phyloP scores from a whole-genome alignment of 2,113 vertebrate species.

The Albula glossodonta region DNA sequence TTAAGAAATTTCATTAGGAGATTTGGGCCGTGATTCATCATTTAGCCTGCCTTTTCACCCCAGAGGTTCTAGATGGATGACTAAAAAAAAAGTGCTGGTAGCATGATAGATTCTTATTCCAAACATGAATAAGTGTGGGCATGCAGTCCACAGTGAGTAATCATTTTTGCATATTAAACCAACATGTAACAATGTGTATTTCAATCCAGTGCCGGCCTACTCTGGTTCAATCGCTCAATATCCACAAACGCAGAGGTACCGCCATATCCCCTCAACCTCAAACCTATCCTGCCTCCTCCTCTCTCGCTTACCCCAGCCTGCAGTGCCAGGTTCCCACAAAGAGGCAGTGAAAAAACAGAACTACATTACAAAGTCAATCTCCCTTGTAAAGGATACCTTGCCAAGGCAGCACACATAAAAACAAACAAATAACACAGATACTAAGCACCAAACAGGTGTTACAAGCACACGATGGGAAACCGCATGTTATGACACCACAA shows the following conservation, averaged over 20 bases:
- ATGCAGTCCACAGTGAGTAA: not conserved
- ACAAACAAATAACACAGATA: too few relatives aligned
- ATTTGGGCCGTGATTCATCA: constrained; percentile 18
- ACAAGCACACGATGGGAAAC: too few relatives aligned
- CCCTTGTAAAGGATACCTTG: too few relatives aligned
- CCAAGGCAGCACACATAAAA: too few relatives aligned
- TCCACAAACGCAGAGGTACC: not conserved
- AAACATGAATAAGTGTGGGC: not conserved
- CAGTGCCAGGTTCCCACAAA: not conserved
- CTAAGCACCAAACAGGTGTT: too few relatives aligned
- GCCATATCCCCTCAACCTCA: not conserved
- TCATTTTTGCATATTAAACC: constrained; percentile 6
- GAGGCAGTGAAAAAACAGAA: too few relatives aligned
- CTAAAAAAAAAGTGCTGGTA: not conserved
- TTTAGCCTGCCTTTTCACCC: not conserved
- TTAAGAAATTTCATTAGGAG: constrained; percentile 16
- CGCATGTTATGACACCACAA: too few relatives aligned
- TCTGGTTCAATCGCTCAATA: not conserved
- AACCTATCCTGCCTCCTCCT: not conserved
- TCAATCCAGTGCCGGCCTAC: not conserved
- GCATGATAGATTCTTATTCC: not conserved
- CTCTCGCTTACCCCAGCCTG: not conserved
- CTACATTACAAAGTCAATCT: too few relatives aligned
- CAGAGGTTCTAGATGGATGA: not conserved
- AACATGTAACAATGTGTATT: not conserved